Evolutionary conservation across 2,113 vertebrate genomes (phyloP).

Genomic region (Danio rerio): GRCz12tu NC_133179.1:25596501-25597000

Average conservation of each 20-base stretch:
- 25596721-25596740: not conserved
- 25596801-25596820: not conserved
- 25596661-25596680: not conserved
- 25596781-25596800: not conserved
- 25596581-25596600: too few species aligned
- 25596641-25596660: not conserved
- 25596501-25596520: too few species aligned
- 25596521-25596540: too few species aligned
- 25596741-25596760: slow-evolving; percentile 2
- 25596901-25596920: not conserved
- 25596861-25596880: not conserved
- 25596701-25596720: not conserved
- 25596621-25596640: not conserved
- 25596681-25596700: not conserved
- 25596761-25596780: not conserved
- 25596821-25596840: not conserved
- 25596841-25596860: not conserved
- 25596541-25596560: too few species aligned
- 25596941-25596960: not conserved
- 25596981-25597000: too few species aligned
- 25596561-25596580: too few species aligned
- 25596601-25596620: not conserved
- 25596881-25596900: not conserved
- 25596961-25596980: too few species aligned
- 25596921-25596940: not conserved